Base-by-base conservation (phyloP, 2,113 vertebrate genomes). In the Antechinus flavipes region DNA sequence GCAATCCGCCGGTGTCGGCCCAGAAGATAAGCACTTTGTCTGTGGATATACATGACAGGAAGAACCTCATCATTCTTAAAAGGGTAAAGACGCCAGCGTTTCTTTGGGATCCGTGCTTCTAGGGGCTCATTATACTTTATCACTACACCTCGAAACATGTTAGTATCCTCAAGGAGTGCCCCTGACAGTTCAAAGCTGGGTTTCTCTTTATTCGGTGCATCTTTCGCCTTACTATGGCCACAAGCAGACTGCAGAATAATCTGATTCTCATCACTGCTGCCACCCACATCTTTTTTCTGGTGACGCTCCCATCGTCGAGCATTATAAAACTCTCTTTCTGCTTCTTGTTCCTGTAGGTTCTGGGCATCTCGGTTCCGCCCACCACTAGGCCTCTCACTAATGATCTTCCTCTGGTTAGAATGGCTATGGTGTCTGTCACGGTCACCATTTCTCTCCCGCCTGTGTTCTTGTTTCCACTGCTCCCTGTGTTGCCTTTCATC, bases 61-160 rank as follows among this genome's bases (percentile, higher is more conserved):
- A 99, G 99, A 1, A 99, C 99, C 95, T 99, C 99, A 0, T 99
- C 99, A 0, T 99, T 99, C 97, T 99, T 99, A 97, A 99, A 99
- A 0, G 99, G 99, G 95, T 99, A 99, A 68, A 99, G 98, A 26
- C 99, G 99, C 99, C 99, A 99, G 1, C 99, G 98, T 30, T 99
- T 99, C 97, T 99, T 99, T 0, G 99, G 99, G 93, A 99, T 99
- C 0, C 99, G 99, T 7, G 99, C 99, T 98, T 99, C 99, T 0
- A 99, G 99, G 1, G 99, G 99, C 98, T 99, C 99, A 0, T 99
- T 99, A 97, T 99, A 99, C 98, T 99, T 99, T 97, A 99, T 99
- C 94, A 99, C 99, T 22, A 99, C 99, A 0, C 99, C 99, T 27
- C 99, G 98, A 98, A 99, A 99, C 0, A 99, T 99, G 98, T 99